Evolutionary conservation across 2,888 invertebrate species (phyloP).

Genomic region (Sylvicola fuscatus): DNA sequence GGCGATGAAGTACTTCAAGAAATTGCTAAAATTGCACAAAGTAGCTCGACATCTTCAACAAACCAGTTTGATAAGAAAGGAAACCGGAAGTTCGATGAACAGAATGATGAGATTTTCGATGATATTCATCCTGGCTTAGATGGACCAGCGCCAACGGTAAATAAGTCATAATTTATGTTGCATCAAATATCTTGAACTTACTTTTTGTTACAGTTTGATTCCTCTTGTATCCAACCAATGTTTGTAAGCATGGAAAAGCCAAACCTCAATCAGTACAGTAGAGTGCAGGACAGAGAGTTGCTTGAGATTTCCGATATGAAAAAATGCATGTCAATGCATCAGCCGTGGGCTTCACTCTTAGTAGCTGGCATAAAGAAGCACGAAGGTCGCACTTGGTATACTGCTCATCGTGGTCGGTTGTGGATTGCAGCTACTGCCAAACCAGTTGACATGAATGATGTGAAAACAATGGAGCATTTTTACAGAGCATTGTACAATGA

Average conservation of each 20-base stretch:
- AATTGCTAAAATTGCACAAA: conserved; percentile 15
- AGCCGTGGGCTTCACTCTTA: conserved; percentile 86
- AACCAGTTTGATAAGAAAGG: conserved; percentile 13
- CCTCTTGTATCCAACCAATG: no score
- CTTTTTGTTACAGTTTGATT: no score
- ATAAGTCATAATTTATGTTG: not conserved
- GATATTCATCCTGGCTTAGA: conserved; percentile 13
- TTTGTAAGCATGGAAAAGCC: no score
- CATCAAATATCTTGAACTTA: no score
- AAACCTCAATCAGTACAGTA: conserved; percentile 15
- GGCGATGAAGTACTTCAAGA: conserved; percentile 23
- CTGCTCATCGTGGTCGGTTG: conserved; percentile 71
- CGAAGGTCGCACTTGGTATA: conserved; percentile 89
- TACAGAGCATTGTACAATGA: conserved; percentile 46
- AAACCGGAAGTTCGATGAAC: conserved; percentile 12
- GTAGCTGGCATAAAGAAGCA: conserved; percentile 89
- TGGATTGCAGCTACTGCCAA: conserved; percentile 88
- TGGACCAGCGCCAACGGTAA: conserved; percentile 10
- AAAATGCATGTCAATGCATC: conserved; percentile 82
- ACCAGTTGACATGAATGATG: conserved; percentile 43
- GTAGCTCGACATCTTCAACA: conserved; percentile 13
- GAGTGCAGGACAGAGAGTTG: conserved; percentile 56
- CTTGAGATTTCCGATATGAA: conserved; percentile 73
- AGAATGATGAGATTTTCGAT: conserved; percentile 5
- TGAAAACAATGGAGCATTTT: conserved; percentile 45